Conservation (phyloP, 2,797 vertebrate species). For the Paguma larvata region DNA sequence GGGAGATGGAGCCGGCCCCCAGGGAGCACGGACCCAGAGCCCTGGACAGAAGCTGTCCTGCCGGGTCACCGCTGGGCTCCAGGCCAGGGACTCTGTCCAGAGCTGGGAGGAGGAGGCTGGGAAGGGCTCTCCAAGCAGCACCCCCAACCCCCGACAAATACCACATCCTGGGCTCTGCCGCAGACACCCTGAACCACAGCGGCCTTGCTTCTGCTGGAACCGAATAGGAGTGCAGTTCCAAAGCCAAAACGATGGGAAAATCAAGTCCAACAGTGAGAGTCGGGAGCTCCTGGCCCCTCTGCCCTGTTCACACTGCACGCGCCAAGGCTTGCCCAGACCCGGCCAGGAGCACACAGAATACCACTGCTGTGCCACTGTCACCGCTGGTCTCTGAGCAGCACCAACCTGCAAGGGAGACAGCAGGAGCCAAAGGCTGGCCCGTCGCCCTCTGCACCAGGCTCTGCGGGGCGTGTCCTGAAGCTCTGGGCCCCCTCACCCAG, state of each 20-base stretch:
- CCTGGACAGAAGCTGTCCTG: neutral
- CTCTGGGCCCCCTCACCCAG: neutral
- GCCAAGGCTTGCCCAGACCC: neutral
- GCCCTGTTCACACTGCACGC: rapidly evolving
- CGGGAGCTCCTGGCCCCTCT: neutral
- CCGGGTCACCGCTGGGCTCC: neutral
- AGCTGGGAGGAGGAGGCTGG: neutral
- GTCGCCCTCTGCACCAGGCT: neutral
- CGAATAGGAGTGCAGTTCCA: neutral
- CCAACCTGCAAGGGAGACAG: neutral
- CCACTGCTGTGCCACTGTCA: no score
- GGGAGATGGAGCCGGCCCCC: neutral
- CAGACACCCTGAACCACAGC: neutral
- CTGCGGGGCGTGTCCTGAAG: neutral
- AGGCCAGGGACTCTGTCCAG: neutral
- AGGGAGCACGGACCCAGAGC: neutral
- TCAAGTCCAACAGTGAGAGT: neutral
- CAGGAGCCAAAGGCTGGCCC: neutral
- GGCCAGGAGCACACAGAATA: rapidly evolving
- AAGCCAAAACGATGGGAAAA: neutral
- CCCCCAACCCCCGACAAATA: neutral
- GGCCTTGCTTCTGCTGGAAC: neutral
- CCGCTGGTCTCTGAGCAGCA: neutral
- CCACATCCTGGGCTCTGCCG: neutral
- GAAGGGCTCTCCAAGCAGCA: neutral